These are phyloP conservation scores for Cyanocitta stelleri DNA, from an alignment of 2,113 vertebrate species.

Conservation along the genomic window DNA sequence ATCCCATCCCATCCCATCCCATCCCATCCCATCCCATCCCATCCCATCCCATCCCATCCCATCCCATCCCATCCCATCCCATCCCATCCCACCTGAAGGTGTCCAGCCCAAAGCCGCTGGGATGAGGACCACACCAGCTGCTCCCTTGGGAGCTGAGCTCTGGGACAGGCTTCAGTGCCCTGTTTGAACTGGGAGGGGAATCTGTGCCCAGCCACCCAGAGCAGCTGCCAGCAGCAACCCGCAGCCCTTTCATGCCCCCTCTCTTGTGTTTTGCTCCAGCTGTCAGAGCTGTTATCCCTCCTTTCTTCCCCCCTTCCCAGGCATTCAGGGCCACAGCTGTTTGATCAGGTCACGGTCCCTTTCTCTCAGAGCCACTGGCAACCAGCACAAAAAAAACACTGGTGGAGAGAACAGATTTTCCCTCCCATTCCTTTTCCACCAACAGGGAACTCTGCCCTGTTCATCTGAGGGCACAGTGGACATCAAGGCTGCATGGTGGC, in stretches of 20 bases:
- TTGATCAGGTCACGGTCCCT: slow-evolving; percentile 33
- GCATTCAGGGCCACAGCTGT: slow-evolving; percentile 36
- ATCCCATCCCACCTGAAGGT: neutral
- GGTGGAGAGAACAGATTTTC: neutral
- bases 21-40: neutral
- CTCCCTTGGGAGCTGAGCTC: slow-evolving; percentile 53
- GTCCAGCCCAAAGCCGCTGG: neutral
- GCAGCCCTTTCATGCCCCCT: neutral
- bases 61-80: rapidly evolving
- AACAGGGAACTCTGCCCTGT: neutral
- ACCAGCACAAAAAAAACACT: neutral
- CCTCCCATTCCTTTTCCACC: neutral
- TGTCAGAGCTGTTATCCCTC: slow-evolving; percentile 33
- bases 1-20: neutral
- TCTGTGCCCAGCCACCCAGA: neutral
- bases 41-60: no score
- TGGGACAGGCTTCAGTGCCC: slow-evolving; percentile 67
- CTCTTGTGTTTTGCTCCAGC: neutral
- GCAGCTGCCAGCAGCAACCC: slow-evolving; percentile 58
- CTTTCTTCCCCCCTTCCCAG: neutral
- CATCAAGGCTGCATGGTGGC: neutral
- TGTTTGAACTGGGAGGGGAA: slow-evolving; percentile 60
- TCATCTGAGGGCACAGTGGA: neutral
- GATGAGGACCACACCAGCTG: slow-evolving; percentile 58
- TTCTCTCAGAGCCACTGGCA: neutral